A percentile compares a stretch with the other conserved stretches of the same genome.
Evolutionary conservation across 2,797 vertebrate genomes (phyloP).

Genomic region (Onychomys arenicola): DNA sequence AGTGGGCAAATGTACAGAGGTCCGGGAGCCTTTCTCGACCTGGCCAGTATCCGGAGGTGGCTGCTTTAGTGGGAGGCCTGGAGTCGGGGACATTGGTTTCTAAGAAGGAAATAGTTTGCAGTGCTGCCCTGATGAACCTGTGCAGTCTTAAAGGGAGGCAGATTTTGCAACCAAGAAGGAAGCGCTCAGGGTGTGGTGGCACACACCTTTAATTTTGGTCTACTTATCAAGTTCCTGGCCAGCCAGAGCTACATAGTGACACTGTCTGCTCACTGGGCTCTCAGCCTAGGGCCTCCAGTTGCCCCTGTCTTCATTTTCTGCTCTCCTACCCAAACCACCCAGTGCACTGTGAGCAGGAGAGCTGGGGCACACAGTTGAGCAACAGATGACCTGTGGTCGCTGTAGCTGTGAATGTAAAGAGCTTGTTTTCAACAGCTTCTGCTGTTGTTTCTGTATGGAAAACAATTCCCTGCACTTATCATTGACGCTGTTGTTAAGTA

Average conservation of each 20-base stretch:
- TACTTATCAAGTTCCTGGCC: not conserved
- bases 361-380: constrained; percentile 5
- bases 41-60: not conserved
- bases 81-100: not conserved
- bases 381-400: constrained; percentile 31
- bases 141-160: constrained; percentile 59
- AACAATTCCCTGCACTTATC: constrained; percentile 46
- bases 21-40: constrained; percentile 69
- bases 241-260: not conserved
- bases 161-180: constrained; percentile 14
- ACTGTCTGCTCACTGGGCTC: not conserved
- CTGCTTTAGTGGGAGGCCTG: not conserved
- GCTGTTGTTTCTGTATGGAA: not conserved
- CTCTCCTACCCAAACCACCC: constrained; percentile 17
- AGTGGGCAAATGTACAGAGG: constrained; percentile 38
- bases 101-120: constrained; percentile 54
- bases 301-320: constrained; percentile 22
- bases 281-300: constrained; percentile 29
- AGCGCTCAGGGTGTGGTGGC: not conserved
- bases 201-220: not conserved
- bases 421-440: constrained; percentile 62
- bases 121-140: not conserved
- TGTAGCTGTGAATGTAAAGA: constrained; percentile 56
- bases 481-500: constrained; percentile 51
- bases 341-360: not conserved